A percentile compares a stretch with the other conserved stretches of the same genome.
Evolutionary conservation across 2,797 vertebrate species (phyloP).

Genomic region (Limnodromus scolopaceus): DNA sequence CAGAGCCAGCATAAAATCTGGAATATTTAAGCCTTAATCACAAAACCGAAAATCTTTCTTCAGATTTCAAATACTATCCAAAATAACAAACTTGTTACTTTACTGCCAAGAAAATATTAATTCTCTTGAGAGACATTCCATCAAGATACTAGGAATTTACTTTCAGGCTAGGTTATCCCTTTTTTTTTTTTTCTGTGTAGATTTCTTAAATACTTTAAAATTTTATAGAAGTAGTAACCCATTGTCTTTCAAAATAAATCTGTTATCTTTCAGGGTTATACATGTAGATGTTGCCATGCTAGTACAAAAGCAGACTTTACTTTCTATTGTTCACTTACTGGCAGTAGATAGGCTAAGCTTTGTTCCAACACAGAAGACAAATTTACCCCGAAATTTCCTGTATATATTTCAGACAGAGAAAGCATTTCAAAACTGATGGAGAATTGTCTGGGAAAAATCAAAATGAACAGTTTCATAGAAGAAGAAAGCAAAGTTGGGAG

Average conservation of each 20-base stretch:
- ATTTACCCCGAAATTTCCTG: background rate
- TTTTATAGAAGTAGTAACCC: background rate
- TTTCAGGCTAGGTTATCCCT: background rate
- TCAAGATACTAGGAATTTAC: background rate
- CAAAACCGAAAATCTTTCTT: background rate
- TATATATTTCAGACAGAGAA: background rate
- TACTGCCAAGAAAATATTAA: background rate
- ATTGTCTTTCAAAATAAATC: conserved; percentile 4
- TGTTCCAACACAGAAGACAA: background rate
- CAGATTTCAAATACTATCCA: background rate
- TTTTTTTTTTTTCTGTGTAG: background rate
- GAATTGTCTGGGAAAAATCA: background rate
- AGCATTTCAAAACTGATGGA: background rate
- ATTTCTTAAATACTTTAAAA: background rate
- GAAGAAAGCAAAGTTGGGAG: background rate
- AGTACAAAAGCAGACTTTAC: background rate
- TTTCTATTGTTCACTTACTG: background rate
- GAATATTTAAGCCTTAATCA: background rate
- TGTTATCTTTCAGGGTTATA: background rate
- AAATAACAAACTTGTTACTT: background rate
- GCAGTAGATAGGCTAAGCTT: background rate
- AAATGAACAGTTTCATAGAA: background rate
- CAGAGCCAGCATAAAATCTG: background rate
- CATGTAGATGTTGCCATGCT: background rate
- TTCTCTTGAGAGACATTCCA: background rate